These are phyloP conservation scores for Apodemia mormo DNA, from an alignment of 2,888 invertebrate species.

Conservation along the genomic window DNA sequence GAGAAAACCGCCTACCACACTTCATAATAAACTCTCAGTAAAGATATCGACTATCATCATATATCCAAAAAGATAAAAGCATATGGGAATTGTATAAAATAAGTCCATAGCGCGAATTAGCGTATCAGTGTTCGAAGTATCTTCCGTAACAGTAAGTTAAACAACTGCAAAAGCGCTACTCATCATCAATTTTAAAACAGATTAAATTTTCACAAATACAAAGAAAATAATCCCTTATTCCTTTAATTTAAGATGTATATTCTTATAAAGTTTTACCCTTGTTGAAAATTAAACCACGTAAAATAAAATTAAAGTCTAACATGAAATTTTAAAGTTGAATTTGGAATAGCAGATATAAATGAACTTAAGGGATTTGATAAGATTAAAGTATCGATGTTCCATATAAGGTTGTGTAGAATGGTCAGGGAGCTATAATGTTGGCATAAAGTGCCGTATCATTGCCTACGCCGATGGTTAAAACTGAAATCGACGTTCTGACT, in stretches of 20 bases:
- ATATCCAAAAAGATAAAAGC: constrained; percentile 10
- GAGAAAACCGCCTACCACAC: neutral
- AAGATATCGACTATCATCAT: neutral
- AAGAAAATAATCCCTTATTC: neutral
- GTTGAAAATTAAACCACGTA: neutral
- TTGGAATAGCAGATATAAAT: constrained; percentile 26
- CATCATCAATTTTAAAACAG: constrained; percentile 1
- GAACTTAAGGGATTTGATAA: constrained; percentile 41
- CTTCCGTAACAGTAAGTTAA: constrained; percentile 38
- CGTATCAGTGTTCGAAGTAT: constrained; percentile 27
- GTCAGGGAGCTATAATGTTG: constrained; percentile 34
- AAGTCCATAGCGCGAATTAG: constrained; percentile 29
- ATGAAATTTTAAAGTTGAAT: constrained; percentile 23
- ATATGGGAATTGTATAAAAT: constrained; percentile 13
- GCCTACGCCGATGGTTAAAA: constrained; percentile 27
- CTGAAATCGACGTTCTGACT: constrained; percentile 22
- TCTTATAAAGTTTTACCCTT: neutral
- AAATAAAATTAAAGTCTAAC: constrained; percentile 23
- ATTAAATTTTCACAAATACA: neutral
- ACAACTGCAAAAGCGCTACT: constrained; percentile 32
- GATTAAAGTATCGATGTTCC: constrained; percentile 40
- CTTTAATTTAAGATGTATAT: neutral
- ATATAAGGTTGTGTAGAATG: constrained; percentile 37
- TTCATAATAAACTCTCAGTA: neutral
- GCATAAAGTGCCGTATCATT: constrained; percentile 41